A percentile compares a stretch with the other conserved stretches of the same genome.
These are phyloP conservation scores for Anomalospiza imberbis DNA, from an alignment of 2,797 vertebrate genomes.

Conservation along the genomic window DNA sequence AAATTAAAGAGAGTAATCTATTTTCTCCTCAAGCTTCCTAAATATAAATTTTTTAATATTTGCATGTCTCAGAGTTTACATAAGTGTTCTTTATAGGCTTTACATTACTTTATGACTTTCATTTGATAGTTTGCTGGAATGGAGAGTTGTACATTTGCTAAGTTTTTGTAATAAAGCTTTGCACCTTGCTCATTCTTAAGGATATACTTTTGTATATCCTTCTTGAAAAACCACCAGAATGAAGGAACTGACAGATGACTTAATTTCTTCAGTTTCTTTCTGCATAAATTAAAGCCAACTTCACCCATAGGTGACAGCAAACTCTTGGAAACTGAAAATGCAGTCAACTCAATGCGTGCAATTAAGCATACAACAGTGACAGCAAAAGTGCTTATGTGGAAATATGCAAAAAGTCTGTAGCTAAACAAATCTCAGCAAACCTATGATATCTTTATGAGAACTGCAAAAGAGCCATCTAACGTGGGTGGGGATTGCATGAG, in stretches of 20 bases:
- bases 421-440: background rate
- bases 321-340: background rate
- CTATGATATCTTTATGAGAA: background rate
- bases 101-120: background rate
- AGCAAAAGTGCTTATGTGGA: background rate
- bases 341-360: background rate
- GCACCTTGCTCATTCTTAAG: background rate
- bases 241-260: background rate
- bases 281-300: background rate
- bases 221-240: background rate
- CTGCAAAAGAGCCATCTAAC: background rate
- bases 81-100: background rate
- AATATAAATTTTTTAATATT: background rate
- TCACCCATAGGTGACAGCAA: conserved; percentile 4
- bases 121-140: background rate
- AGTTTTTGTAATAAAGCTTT: background rate
- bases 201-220: background rate
- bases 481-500: background rate
- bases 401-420: background rate
- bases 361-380: background rate
- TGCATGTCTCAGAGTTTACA: background rate
- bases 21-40: background rate
- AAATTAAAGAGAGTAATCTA: background rate
- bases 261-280: background rate
- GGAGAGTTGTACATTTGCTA: background rate